phyloP scores from a whole-genome alignment of 2,888 invertebrate genomes.

The Conchocele bisecta region DNA sequence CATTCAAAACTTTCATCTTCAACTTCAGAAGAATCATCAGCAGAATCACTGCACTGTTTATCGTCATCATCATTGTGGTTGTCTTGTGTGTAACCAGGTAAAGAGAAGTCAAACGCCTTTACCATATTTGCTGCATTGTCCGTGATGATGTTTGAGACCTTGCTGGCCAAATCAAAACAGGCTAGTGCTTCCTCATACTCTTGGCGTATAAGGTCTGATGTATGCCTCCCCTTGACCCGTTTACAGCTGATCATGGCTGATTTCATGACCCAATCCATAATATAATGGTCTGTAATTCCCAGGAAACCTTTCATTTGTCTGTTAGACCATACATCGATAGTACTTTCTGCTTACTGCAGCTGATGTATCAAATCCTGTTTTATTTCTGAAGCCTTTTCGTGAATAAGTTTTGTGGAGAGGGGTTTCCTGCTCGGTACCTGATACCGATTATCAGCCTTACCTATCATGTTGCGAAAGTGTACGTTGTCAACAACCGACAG shows the following conservation, averaged over 20 bases:
- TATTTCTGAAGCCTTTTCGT: constrained; percentile 18
- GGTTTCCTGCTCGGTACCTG: constrained; percentile 8
- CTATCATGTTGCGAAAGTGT: constrained; percentile 23
- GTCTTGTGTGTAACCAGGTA: constrained; percentile 9
- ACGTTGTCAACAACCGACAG: constrained; percentile 35
- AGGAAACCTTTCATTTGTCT: constrained; percentile 31
- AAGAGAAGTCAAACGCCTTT: constrained; percentile 32
- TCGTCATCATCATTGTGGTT: neutral
- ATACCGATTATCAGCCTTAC: constrained; percentile 8
- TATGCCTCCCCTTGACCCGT: constrained; percentile 26
- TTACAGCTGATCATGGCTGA: constrained; percentile 29
- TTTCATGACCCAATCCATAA: constrained; percentile 14
- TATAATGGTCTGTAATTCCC: constrained; percentile 27
- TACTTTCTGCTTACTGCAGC: constrained; percentile 18
- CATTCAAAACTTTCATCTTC: neutral
- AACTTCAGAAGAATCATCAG: constrained; percentile 2
- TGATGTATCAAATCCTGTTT: no score
- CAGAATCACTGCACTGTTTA: neutral
- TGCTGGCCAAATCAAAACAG: constrained; percentile 13
- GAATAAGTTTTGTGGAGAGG: constrained; percentile 16
- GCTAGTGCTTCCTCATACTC: constrained; percentile 34
- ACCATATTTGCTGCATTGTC: constrained; percentile 41
- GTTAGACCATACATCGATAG: constrained; percentile 41
- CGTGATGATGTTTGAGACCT: constrained; percentile 26
- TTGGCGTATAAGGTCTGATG: constrained; percentile 26